phyloP scores from a whole-genome alignment of 2,113 vertebrate genomes.

The Hystrix cristata region DNA sequence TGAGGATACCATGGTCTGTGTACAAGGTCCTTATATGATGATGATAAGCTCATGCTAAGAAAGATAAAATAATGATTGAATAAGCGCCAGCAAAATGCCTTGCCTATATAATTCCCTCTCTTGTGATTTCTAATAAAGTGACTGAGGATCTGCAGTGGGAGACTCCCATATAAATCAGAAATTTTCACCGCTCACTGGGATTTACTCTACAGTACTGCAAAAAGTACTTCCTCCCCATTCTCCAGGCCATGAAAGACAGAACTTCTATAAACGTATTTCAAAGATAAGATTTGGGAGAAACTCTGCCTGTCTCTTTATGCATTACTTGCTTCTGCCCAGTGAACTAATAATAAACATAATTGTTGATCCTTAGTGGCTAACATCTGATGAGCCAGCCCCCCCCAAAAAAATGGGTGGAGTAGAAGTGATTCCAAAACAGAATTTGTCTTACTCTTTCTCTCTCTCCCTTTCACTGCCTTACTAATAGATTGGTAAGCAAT shows the following conservation, averaged over 20 bases:
- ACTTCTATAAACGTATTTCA: neutral
- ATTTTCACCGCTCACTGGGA: neutral
- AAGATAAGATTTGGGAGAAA: slow-evolving; percentile 22
- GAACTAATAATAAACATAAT: slow-evolving; percentile 3
- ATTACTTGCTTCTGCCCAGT: slow-evolving; percentile 5
- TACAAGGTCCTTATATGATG: neutral
- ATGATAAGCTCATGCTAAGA: neutral
- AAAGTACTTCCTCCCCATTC: neutral
- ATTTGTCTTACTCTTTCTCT: neutral
- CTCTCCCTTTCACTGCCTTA: neutral
- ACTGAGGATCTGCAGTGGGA: neutral
- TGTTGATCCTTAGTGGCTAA: neutral
- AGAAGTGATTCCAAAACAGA: neutral
- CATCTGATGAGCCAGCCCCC: neutral
- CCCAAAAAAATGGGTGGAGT: neutral
- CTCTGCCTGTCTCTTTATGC: neutral
- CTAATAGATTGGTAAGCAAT: neutral
- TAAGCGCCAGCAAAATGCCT: neutral
- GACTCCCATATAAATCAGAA: neutral
- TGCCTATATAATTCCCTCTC: neutral
- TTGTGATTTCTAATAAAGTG: neutral
- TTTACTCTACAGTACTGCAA: neutral
- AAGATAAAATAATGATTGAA: slow-evolving; percentile 40
- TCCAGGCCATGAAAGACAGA: neutral
- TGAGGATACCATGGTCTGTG: neutral